Base-by-base conservation (phyloP, 2,888 invertebrate species). In the Diplazon laetatorius region DNA sequence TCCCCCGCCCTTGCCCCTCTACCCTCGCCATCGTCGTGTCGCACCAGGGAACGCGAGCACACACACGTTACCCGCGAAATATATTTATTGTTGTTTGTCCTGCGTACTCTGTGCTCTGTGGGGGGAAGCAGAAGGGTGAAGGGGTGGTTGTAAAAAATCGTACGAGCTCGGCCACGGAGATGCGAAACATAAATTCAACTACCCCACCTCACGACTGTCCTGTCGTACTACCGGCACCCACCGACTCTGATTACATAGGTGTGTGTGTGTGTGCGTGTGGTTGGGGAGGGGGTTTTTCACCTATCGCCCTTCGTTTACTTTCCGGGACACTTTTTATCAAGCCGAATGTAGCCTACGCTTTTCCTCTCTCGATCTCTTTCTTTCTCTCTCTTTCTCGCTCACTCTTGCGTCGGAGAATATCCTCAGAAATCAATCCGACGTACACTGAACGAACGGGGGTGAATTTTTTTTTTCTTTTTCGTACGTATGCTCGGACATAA, bases 31-130 rank as follows among this genome's bases (percentile, higher is more conserved):
- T 30, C 4, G 30, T n/a, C n/a, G n/a, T n/a, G 30, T 5, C 2
- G 14, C 42, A 42, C 57, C 39, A 37, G 30, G 25, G 65, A 16
- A 63, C 35, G 48, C 46, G 35, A 60, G 46, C 70, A 81, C 84
- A 76, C 76, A 82, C 82, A 81, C 81, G 86, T 84, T 30, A 83
- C 84, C 85, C 86, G 87, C 87, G 87, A 90, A 91, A 90, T 90
- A 90, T 91, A 91, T 91, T 90, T 91, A 91, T 91, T 90, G 90
- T 90, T 91, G 90, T 91, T 90, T 90, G 90, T 89, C 87, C 89
- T 87, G 85, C 89, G 87, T 86, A 86, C 86, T 85, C 86, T 87
- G 80, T 60, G 35, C 22, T 65, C 70, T 18, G 59, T 5, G 30
- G 30, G 30, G 30, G 30, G 30, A n/a, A n/a, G n/a, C 30, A 14